Evolutionary conservation across 2,888 invertebrate genomes (phyloP), one percentile per base, ranked within the genome.

Genomic region (Euzetes globulus): DNA sequence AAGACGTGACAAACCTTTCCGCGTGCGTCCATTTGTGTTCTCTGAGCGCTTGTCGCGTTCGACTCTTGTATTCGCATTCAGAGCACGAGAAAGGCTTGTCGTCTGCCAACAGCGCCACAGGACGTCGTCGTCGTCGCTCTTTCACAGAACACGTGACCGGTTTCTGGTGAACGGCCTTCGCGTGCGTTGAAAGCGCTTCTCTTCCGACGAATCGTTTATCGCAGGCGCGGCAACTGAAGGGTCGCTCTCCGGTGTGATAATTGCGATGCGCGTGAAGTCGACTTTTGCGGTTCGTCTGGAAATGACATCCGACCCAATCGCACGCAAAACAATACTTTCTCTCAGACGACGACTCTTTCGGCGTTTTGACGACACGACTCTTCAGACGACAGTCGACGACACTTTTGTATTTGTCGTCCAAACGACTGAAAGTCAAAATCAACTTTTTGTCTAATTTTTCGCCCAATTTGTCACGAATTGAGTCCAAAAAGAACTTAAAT

Each of bases 191-290:
- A 4, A 60, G 29, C 6, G 60, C 11, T 29, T 60, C 60, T 5
- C 29, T 3, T 5, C 60, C 60, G 33, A 60, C 60, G 15, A 60
- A 60, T 2, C 27, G 27, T 19, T 60, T 60, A 5, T 29, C 29
- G 33, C 60, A 60, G 6, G 6, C 6, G 15, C 4, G 6, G 15
- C 60, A 60, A 9, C 17, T 27, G 17, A 60, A 27, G 17, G 60
- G 60, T 9, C 60, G 27, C 47, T 22, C 5, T 22, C 60, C 60
- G n/a, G 60, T 60, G 60, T 60, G 60, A 60, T 60, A 60, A 29
- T 60, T 60, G 6, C 17, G 33, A 29, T 60, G 60, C 27, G 60
- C 60, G 7, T 19, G 11, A 60, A 60, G 60, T 5, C 60, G 60
- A 4, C 7, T 9, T 4, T 60, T 60, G 4, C 60, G 27, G 17